These are phyloP conservation scores for Hirtodrosophila duncani DNA, from an alignment of 2,888 invertebrate species.

Conservation along the genomic window DNA sequence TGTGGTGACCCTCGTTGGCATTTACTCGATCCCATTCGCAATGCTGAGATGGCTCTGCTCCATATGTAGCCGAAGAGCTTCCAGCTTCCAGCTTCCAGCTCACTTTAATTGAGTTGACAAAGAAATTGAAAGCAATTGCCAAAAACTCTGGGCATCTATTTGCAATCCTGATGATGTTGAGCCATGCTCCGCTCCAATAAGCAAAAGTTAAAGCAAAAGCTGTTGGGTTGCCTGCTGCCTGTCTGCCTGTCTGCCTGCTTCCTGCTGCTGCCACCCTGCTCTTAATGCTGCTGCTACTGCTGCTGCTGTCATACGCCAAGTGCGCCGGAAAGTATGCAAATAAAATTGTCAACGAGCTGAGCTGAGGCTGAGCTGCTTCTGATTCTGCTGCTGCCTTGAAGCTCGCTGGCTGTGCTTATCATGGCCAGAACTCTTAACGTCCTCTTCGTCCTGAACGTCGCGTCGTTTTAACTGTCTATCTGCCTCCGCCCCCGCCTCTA, in stretches of 20 bases:
- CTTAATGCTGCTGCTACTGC: too few species aligned
- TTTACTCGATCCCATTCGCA: conserved; percentile 12
- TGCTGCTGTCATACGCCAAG: too few species aligned
- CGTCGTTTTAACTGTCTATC: conserved; percentile 19
- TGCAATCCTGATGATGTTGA: too few species aligned
- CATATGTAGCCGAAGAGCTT: too few species aligned
- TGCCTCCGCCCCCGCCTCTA: conserved; percentile 2
- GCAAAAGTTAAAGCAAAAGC: neutral
- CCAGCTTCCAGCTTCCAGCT: conserved; percentile 7
- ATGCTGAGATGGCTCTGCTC: too few species aligned
- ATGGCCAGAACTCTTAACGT: conserved; percentile 20
- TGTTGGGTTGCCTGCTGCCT: too few species aligned
- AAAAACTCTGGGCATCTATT: too few species aligned
- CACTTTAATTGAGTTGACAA: conserved; percentile 34
- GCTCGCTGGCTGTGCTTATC: conserved; percentile 16
- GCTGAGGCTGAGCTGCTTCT: conserved; percentile 10
- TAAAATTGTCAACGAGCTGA: conserved; percentile 51
- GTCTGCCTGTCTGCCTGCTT: too few species aligned
- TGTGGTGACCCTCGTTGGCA: conserved; percentile 18
- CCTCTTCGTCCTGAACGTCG: too few species aligned
- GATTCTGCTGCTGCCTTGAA: conserved; percentile 2
- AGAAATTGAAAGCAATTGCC: conserved; percentile 3
- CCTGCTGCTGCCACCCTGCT: too few species aligned
- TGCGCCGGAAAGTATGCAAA: conserved; percentile 43
- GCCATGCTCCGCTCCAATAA: too few species aligned